Percentiles rank a stretch among this genome's conserved stretches.
phyloP scores from a whole-genome alignment of 2,113 vertebrate genomes.

The Dipodomys spectabilis region DNA sequence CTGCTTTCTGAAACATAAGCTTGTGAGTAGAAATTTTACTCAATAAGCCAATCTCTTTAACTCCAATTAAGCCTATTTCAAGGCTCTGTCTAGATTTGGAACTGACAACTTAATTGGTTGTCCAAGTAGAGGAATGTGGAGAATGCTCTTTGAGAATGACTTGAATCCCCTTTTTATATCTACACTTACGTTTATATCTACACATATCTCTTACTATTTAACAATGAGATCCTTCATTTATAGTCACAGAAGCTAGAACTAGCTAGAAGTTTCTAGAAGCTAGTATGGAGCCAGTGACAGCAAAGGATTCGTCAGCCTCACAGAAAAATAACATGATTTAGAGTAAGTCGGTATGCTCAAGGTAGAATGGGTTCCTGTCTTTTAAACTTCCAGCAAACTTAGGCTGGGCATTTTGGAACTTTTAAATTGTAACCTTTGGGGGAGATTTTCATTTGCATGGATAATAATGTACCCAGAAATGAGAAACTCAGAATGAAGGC shows the following conservation, averaged over 20 bases:
- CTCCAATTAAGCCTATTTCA: constrained; percentile 51
- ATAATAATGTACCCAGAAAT: neutral
- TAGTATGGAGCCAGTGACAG: neutral
- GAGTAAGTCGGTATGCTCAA: neutral
- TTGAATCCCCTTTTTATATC: neutral
- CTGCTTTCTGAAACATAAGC: constrained; percentile 16
- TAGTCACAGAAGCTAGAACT: neutral
- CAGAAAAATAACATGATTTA: neutral
- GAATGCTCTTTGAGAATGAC: neutral
- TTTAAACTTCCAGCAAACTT: neutral
- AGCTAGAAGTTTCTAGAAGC: neutral
- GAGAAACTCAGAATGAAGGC: neutral
- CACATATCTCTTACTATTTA: neutral
- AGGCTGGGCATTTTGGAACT: neutral
- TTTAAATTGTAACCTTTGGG: neutral
- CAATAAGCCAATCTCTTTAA: constrained; percentile 32
- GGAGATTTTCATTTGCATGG: neutral
- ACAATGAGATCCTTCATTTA: neutral
- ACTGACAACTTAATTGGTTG: constrained; percentile 55
- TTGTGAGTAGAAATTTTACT: constrained; percentile 52
- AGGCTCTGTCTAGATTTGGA: constrained; percentile 51
- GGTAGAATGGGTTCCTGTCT: neutral
- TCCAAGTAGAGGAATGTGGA: neutral
- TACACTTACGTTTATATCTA: neutral
- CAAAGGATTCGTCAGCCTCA: neutral